Evolutionary conservation across 2,888 invertebrate genomes (phyloP).

Genomic region (Eumacrocentrus americanus): DNA sequence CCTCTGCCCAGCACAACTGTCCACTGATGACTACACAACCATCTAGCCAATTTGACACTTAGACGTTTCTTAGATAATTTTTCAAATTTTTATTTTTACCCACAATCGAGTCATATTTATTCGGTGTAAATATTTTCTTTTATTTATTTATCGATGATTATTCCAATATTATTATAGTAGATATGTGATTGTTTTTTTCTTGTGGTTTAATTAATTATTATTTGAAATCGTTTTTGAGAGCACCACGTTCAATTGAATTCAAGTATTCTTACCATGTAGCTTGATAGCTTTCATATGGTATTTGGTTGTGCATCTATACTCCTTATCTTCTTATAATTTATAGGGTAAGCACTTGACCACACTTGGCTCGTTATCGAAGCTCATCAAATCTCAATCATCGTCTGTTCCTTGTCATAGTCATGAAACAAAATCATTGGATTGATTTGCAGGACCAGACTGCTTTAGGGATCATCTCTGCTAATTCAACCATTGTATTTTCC

Average conservation of each 20-base stretch:
- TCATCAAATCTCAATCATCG: conserved; percentile 33
- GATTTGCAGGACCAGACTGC: conserved; percentile 6
- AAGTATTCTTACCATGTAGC: neutral
- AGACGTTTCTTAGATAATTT: conserved; percentile 21
- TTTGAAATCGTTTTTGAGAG: no score
- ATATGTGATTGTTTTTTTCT: no score
- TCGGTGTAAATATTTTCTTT: conserved; percentile 31
- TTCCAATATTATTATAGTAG: conserved; percentile 4
- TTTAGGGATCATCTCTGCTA: neutral
- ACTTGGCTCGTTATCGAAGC: conserved; percentile 34
- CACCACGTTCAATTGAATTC: no score
- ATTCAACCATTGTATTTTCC: no score
- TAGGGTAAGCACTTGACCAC: conserved; percentile 58
- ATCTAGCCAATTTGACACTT: conserved; percentile 37
- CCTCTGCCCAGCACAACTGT: conserved; percentile 62
- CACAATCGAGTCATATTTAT: no score
- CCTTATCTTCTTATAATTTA: conserved; percentile 55
- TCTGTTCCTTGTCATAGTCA: conserved; percentile 26
- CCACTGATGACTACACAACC: conserved; percentile 49
- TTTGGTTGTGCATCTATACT: conserved; percentile 54
- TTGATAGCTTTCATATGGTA: conserved; percentile 34
- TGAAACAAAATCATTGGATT: no score
- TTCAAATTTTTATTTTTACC: conserved; percentile 28
- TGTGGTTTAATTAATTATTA: no score
- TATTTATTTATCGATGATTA: conserved; percentile 18